Percentiles rank a stretch among this genome's conserved stretches.
These are phyloP conservation scores for Patiria pectinifera DNA, from an alignment of 53 echinoderm and acorn worm species.

Conservation along the genomic window DNA sequence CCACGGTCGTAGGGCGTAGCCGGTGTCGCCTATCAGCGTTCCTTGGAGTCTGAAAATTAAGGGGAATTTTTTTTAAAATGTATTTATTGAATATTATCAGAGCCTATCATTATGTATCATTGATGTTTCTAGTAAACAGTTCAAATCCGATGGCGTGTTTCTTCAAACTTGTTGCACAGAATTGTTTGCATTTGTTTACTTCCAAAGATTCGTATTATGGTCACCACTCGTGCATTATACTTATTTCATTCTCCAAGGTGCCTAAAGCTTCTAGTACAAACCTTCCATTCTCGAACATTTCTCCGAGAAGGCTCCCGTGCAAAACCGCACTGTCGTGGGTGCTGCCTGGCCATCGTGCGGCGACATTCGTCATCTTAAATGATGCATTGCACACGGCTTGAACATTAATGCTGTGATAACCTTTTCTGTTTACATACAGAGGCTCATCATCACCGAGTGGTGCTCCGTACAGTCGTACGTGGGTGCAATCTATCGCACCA, in stretches of 20 bases:
- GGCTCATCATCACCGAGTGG: conserved; percentile 43
- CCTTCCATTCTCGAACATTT: conserved; percentile 23
- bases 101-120: neutral
- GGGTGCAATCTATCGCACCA: conserved; percentile 55
- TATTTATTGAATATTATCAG: neutral
- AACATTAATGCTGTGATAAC: conserved; percentile 57
- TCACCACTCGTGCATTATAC: no score
- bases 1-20: conserved; percentile 51
- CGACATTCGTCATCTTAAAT: conserved; percentile 52
- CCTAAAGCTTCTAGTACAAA: neutral
- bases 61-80: neutral
- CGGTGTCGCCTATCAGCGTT: conserved; percentile 48
- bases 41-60: conserved; percentile 41
- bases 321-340: conserved; percentile 59
- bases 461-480: conserved; percentile 52
- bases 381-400: conserved; percentile 53
- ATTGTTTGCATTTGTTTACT: neutral
- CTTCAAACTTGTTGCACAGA: neutral
- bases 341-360: conserved; percentile 67
- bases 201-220: no score
- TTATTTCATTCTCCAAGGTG: neutral
- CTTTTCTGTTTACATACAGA: conserved; percentile 56
- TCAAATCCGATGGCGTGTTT: neutral
- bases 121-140: no score
- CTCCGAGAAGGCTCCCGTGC: conserved; percentile 19